Percentiles rank a stretch among this genome's conserved stretches.
These are phyloP conservation scores for Napeogenes inachia DNA, from an alignment of 2,888 invertebrate species.

Conservation along the genomic window DNA sequence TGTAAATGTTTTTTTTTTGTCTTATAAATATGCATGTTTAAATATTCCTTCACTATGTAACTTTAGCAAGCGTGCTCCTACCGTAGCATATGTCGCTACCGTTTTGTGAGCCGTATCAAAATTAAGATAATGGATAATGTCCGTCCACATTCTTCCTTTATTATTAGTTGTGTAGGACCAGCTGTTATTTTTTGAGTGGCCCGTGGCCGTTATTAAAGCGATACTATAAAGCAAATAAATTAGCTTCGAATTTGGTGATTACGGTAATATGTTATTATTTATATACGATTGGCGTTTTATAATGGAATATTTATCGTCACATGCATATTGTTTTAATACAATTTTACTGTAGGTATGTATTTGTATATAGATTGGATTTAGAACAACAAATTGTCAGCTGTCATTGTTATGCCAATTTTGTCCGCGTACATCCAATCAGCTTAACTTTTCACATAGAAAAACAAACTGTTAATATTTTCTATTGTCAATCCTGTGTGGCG, in stretches of 20 bases:
- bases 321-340: not conserved
- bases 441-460: constrained; percentile 32
- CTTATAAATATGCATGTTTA: not conserved
- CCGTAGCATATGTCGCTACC: constrained; percentile 66
- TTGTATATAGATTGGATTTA: not conserved
- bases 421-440: constrained; percentile 32
- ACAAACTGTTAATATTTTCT: constrained; percentile 33
- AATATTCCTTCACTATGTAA: not conserved
- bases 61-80: constrained; percentile 31
- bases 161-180: constrained; percentile 56
- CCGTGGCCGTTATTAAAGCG: constrained; percentile 50
- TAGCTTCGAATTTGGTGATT: constrained; percentile 69
- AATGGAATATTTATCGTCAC: not conserved
- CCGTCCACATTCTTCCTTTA: constrained; percentile 67
- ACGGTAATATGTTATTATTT: constrained; percentile 52
- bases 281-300: not conserved
- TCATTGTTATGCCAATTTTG: constrained; percentile 21
- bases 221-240: constrained; percentile 36
- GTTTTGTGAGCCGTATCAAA: constrained; percentile 73
- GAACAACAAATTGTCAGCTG: constrained; percentile 19
- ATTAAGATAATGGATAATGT: constrained; percentile 75
- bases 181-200: constrained; percentile 67
- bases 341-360: constrained; percentile 4
- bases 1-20: not conserved
- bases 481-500: constrained; percentile 46